Evolutionary conservation across 1,140 invertebrate genomes (phyloP).

Genomic region (Papilio aristodemus): DNA sequence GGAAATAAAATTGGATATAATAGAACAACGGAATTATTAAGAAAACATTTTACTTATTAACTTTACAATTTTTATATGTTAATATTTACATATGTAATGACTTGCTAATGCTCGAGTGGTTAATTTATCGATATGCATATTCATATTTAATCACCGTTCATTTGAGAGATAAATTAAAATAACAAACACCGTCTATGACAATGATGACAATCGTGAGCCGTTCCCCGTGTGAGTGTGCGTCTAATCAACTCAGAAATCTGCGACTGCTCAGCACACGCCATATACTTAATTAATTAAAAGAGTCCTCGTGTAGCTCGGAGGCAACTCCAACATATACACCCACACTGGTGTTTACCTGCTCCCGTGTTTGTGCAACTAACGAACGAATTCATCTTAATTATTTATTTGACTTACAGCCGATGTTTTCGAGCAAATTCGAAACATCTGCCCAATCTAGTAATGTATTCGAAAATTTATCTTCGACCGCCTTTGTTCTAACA

Average conservation of each 20-base stretch:
- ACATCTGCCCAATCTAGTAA: conserved; percentile 54
- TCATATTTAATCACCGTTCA: too few species aligned
- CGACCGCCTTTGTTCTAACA: conserved; percentile 56
- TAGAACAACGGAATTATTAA: too few species aligned
- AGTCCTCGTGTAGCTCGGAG: conserved; percentile 54
- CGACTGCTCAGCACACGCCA: conserved; percentile 52
- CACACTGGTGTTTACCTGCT: conserved; percentile 59
- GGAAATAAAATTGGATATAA: too few species aligned
- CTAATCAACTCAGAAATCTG: conserved; percentile 57
- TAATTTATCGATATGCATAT: too few species aligned
- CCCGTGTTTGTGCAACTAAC: conserved; percentile 62
- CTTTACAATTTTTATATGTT: too few species aligned
- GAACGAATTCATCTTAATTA: conserved; percentile 64
- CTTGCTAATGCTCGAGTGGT: too few species aligned
- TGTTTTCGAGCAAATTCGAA: conserved; percentile 12
- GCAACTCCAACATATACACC: conserved; percentile 44
- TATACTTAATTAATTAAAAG: conserved; percentile 75
- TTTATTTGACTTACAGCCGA: conserved; percentile 40
- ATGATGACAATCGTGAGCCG: conserved; percentile 19
- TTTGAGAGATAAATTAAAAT: background rate
- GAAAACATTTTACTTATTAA: too few species aligned
- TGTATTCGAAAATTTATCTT: conserved; percentile 39
- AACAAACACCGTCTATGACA: conserved; percentile 5
- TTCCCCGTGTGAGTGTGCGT: conserved; percentile 35
- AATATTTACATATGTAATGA: too few species aligned